A percentile compares a stretch with the other conserved stretches of the same genome.
phyloP scores from a whole-genome alignment of 2,888 invertebrate genomes.

The Caenorhabditis parvicauda region DNA sequence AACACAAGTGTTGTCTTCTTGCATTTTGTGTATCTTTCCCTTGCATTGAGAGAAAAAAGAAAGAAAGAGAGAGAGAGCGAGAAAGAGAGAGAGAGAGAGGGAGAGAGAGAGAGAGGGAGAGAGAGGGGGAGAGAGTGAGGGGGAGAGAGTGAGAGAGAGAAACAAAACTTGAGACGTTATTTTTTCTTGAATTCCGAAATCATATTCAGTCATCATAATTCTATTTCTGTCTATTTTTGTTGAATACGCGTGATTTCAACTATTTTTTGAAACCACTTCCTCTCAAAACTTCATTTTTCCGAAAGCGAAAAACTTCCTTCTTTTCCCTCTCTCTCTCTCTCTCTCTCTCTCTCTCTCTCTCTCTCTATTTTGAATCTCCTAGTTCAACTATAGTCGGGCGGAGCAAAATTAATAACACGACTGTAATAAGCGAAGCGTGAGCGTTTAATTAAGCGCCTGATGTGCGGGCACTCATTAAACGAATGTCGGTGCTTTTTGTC shows the following conservation, averaged over 20 bases:
- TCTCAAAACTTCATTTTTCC: neutral
- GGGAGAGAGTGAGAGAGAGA: constrained; percentile 6
- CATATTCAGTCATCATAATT: constrained; percentile 2
- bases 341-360: too few relatives aligned
- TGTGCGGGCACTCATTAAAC: too few relatives aligned
- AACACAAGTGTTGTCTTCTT: constrained; percentile 4
- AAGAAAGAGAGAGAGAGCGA: neutral
- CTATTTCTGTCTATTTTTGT: neutral
- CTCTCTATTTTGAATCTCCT: too few relatives aligned
- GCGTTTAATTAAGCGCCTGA: too few relatives aligned
- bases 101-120: constrained; percentile 15
- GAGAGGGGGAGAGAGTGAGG: constrained; percentile 18
- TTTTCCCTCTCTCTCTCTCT: too few relatives aligned
- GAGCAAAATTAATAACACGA: too few relatives aligned
- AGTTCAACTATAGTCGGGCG: too few relatives aligned
- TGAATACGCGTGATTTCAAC: neutral
- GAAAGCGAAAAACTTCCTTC: too few relatives aligned
- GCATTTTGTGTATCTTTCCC: constrained; percentile 2
- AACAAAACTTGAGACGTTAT: constrained; percentile 8
- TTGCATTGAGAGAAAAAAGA: neutral
- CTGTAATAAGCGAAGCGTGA: too few relatives aligned
- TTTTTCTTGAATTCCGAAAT: too few relatives aligned
- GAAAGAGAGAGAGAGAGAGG: constrained; percentile 5
- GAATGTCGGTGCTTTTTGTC: too few relatives aligned
- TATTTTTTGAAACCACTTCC: neutral